Evolutionary conservation across 2,113 vertebrate genomes (phyloP).

Genomic region (Trachemys scripta): DNA sequence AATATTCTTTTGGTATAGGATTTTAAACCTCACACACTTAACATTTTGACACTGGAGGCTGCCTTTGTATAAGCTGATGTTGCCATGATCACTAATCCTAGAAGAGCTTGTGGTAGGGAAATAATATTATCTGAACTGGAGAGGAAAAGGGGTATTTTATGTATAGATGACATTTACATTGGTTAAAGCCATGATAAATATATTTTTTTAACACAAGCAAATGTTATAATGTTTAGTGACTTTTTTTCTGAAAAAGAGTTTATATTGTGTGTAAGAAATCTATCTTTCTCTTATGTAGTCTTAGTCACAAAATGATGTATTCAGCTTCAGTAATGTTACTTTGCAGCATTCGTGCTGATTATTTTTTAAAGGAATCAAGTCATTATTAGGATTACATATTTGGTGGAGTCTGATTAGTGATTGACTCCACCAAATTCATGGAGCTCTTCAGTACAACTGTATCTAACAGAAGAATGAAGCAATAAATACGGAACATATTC

Average conservation of each 20-base stretch:
- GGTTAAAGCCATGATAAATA: neutral
- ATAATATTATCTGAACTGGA: neutral
- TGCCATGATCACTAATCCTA: slow-evolving; percentile 45
- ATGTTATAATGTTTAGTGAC: neutral
- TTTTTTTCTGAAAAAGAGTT: slow-evolving; percentile 10
- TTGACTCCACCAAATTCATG: neutral
- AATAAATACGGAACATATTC: neutral
- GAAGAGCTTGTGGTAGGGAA: slow-evolving; percentile 25
- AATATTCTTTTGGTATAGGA: slow-evolving; percentile 16
- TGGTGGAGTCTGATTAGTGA: neutral
- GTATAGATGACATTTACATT: slow-evolving; percentile 23
- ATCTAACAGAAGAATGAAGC: neutral
- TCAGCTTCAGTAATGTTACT: neutral
- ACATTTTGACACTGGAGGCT: slow-evolving; percentile 14
- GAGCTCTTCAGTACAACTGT: neutral
- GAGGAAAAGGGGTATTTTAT: slow-evolving; percentile 11
- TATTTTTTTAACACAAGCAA: slow-evolving; percentile 11
- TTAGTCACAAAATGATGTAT: neutral
- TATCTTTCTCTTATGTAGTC: slow-evolving; percentile 1
- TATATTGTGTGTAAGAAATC: neutral
- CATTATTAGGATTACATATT: neutral
- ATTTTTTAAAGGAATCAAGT: neutral
- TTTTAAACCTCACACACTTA: neutral
- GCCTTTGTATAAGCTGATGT: neutral
- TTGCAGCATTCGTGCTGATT: neutral